These are phyloP conservation scores for Arbacia lixula DNA, from an alignment of 53 echinoderm and acorn worm genomes.

Conservation along the genomic window DNA sequence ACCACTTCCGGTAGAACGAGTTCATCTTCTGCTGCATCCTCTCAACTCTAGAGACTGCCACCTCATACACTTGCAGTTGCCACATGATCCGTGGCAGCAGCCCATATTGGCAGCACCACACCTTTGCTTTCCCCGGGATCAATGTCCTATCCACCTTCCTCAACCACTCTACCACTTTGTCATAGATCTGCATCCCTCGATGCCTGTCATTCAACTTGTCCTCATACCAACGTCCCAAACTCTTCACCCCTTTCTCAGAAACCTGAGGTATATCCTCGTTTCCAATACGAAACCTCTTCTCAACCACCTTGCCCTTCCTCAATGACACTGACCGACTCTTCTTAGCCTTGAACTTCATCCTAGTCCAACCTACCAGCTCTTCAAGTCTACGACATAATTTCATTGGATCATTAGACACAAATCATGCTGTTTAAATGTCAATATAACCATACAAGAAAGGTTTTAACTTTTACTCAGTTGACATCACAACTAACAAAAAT, in stretches of 20 bases:
- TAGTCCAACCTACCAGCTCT: conserved; percentile 50
- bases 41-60: conserved; percentile 11
- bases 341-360: conserved; percentile 67
- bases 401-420: no score
- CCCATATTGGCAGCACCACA: conserved; percentile 38
- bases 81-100: conserved; percentile 57
- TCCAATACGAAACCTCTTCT: conserved; percentile 27
- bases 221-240: conserved; percentile 49
- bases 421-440: no score
- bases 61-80: conserved; percentile 46
- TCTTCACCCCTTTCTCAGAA: conserved; percentile 35
- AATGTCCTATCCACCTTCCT: conserved; percentile 33
- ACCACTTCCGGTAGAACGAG: not conserved
- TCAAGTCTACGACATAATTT: conserved; percentile 43
- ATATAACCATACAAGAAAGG: no score
- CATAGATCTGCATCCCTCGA: conserved; percentile 29
- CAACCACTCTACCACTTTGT: conserved; percentile 39
- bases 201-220: conserved; percentile 49
- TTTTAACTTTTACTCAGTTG: no score
- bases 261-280: conserved; percentile 56
- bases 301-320: conserved; percentile 46
- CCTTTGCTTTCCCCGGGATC: conserved; percentile 54
- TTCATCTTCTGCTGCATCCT: conserved; percentile 27
- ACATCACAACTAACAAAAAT: no score
- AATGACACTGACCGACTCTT: conserved; percentile 43